phyloP scores from a whole-genome alignment of 1,140 invertebrate genomes.

The Drosophila pachea region DNA sequence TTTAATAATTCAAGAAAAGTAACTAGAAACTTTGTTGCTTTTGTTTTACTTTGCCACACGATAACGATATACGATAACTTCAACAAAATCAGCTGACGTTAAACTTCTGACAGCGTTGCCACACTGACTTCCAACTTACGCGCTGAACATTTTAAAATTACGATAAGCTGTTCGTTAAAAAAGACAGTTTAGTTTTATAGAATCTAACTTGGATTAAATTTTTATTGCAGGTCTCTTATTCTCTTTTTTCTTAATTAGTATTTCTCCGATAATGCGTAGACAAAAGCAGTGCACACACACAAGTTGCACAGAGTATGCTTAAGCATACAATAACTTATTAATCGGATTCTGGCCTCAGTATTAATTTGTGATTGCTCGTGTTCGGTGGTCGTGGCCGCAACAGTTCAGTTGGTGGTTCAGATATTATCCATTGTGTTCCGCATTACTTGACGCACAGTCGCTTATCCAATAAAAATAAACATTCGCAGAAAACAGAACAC shows the following conservation, averaged over 20 bases:
- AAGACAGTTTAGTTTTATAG: not conserved
- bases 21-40: conserved; percentile 41
- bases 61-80: conserved; percentile 28
- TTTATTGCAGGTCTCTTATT: not conserved
- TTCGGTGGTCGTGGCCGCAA: conserved; percentile 33
- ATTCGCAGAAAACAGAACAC: not conserved
- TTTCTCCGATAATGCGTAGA: not conserved
- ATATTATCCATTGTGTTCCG: not conserved
- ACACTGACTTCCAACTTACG: not conserved
- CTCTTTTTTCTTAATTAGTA: not conserved
- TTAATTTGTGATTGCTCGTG: conserved; percentile 51
- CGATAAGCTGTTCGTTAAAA: conserved; percentile 8
- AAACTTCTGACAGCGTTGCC: conserved; percentile 15
- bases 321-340: conserved; percentile 17
- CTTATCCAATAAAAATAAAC: conserved; percentile 22
- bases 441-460: conserved; percentile 16
- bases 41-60: conserved; percentile 40
- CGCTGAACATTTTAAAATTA: conserved; percentile 22
- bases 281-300: conserved; percentile 1
- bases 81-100: conserved; percentile 26
- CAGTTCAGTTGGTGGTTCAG: conserved; percentile 17
- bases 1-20: conserved; percentile 32
- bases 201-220: not conserved
- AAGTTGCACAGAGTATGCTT: not conserved
- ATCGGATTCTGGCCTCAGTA: conserved; percentile 46